phyloP scores from a whole-genome alignment of 2,797 vertebrate genomes.

The Calcarius lapponicus region DNA sequence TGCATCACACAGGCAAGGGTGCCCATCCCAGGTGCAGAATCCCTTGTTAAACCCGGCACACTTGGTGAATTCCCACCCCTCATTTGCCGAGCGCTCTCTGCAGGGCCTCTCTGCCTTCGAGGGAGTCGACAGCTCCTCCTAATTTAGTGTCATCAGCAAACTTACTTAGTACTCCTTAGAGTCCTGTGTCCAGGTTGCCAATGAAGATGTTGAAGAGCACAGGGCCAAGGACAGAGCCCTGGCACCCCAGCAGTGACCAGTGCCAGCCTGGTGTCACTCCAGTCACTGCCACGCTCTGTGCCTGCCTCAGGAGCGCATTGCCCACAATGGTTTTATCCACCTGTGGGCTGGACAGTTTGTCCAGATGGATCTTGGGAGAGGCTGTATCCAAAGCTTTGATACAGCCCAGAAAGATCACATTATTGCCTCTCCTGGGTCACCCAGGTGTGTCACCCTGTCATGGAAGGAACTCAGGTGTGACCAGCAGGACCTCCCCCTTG shows the following conservation, averaged over 20 bases:
- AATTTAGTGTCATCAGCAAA: background rate
- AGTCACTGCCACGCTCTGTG: background rate
- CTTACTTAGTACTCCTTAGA: background rate
- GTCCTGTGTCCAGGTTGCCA: background rate
- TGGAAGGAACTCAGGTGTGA: background rate
- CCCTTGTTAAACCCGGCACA: background rate
- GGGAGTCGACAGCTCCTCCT: background rate
- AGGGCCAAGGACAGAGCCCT: background rate
- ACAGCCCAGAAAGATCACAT: background rate
- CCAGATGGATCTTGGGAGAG: background rate
- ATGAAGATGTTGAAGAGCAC: background rate
- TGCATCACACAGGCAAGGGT: background rate
- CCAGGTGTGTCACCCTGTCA: background rate
- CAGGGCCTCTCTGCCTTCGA: rapidly evolving
- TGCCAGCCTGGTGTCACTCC: background rate
- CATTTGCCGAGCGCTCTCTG: background rate
- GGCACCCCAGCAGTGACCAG: background rate
- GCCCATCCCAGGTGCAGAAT: background rate
- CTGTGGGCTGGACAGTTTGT: background rate
- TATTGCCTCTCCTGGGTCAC: background rate
- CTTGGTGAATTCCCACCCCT: background rate
- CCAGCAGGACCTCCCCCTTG: background rate
- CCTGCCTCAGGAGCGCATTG: rapidly evolving
- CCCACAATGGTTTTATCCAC: background rate
- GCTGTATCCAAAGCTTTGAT: background rate